phyloP scores from a whole-genome alignment of 2,113 vertebrate species.

The Brachionichthys hirsutus region DNA sequence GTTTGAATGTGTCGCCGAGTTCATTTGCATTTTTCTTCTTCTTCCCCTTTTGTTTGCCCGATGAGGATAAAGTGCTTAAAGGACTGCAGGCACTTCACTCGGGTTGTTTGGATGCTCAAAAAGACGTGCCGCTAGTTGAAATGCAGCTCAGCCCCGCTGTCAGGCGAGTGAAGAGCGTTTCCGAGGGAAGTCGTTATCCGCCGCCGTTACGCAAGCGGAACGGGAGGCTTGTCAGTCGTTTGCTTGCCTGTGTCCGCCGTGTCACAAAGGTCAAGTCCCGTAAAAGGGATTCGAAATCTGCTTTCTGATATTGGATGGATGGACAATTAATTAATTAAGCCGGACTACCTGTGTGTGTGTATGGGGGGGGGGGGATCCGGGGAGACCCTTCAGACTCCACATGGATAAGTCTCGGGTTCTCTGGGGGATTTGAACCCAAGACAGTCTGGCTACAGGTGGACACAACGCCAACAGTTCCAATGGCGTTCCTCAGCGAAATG shows the following conservation, averaged over 20 bases:
- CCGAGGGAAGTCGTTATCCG: slow-evolving; percentile 52
- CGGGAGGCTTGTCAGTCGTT: slow-evolving; percentile 38
- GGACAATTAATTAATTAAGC: too few species aligned
- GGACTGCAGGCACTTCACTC: slow-evolving; percentile 74
- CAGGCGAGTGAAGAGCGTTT: slow-evolving; percentile 59
- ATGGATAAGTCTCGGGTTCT: too few species aligned
- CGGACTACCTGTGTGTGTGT: too few species aligned
- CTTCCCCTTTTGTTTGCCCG: slow-evolving; percentile 64
- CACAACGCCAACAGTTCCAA: too few species aligned
- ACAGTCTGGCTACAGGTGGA: too few species aligned
- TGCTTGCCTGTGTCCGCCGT: slow-evolving; percentile 36
- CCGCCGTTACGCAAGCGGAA: slow-evolving; percentile 67
- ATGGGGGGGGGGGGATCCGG: too few species aligned
- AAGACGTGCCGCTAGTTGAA: slow-evolving; percentile 68
- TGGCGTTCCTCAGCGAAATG: too few species aligned
- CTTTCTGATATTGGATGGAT: slow-evolving; percentile 41
- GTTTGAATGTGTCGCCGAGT: slow-evolving; percentile 43
- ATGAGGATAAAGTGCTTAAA: slow-evolving; percentile 79
- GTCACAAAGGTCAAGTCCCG: slow-evolving; percentile 49
- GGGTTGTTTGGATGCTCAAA: slow-evolving; percentile 77
- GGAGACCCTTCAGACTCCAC: too few species aligned
- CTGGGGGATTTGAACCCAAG: too few species aligned
- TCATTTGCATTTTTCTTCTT: slow-evolving; percentile 74
- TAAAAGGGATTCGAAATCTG: slow-evolving; percentile 30
- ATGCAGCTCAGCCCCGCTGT: slow-evolving; percentile 70